These are phyloP conservation scores for Dioctria linearis DNA, from an alignment of 2,888 invertebrate species.

Conservation along the genomic window DNA sequence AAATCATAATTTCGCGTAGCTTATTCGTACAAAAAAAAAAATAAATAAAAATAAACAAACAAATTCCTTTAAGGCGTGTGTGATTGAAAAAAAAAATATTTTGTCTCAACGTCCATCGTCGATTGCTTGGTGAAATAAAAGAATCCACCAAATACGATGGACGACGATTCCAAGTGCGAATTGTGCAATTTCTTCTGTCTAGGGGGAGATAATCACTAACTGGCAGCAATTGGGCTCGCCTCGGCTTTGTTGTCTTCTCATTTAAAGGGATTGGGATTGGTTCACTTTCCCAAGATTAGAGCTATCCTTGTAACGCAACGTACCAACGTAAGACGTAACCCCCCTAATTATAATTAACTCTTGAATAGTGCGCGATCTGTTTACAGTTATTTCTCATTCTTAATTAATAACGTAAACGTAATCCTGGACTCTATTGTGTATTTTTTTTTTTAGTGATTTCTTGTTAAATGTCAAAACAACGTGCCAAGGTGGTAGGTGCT, in stretches of 20 bases:
- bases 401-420: too few species aligned
- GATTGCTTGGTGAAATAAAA: background rate
- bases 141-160: background rate
- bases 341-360: background rate
- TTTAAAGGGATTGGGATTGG: too few species aligned
- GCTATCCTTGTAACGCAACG: too few species aligned
- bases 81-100: background rate
- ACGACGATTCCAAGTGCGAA: background rate
- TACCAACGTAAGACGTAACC: too few species aligned
- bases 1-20: too few species aligned
- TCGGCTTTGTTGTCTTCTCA: too few species aligned
- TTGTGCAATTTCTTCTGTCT: background rate
- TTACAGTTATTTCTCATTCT: background rate
- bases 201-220: background rate
- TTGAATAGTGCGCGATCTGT: background rate
- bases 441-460: too few species aligned
- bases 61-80: background rate
- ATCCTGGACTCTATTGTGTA: too few species aligned
- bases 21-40: too few species aligned
- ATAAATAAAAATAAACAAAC: too few species aligned
- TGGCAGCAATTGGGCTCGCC: background rate
- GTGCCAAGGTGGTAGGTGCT: constrained; percentile 40
- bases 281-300: too few species aligned
- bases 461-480: constrained; percentile 49
- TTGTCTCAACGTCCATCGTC: background rate